These are phyloP conservation scores for Lepidurus apus DNA, from an alignment of 1,140 invertebrate genomes.

Conservation along the genomic window DNA sequence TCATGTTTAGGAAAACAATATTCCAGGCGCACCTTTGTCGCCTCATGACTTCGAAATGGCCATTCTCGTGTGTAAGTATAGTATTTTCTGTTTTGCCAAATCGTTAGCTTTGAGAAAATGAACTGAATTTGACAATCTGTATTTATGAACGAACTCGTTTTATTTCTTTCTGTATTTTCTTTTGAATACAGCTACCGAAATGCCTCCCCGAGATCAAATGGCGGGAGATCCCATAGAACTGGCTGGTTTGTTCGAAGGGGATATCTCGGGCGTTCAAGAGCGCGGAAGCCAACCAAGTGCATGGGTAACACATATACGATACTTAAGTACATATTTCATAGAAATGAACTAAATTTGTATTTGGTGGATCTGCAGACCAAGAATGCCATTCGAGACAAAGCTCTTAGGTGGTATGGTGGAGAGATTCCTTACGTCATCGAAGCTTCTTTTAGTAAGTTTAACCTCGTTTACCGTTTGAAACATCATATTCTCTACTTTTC, in stretches of 20 bases:
- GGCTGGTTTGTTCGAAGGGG: constrained; percentile 44
- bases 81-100: background rate
- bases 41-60: background rate
- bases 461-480: background rate
- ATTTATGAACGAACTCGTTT: background rate
- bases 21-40: background rate
- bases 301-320: background rate
- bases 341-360: background rate
- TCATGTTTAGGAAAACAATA: background rate
- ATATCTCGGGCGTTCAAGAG: constrained; percentile 38
- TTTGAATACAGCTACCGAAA: constrained; percentile 11
- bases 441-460: constrained; percentile 40
- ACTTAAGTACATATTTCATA: background rate
- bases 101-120: background rate
- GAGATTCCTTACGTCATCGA: constrained; percentile 46
- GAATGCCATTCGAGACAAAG: constrained; percentile 40
- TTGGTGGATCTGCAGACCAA: constrained; percentile 28
- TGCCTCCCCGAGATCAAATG: background rate
- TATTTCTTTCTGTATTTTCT: background rate
- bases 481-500: too few relatives aligned
- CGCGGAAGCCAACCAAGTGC: background rate
- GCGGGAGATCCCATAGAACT: constrained; percentile 41
- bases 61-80: background rate
- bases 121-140: background rate
- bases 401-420: constrained; percentile 42